Conservation (phyloP, 1,140 invertebrate genomes). For the Riptortus pedestris region DNA sequence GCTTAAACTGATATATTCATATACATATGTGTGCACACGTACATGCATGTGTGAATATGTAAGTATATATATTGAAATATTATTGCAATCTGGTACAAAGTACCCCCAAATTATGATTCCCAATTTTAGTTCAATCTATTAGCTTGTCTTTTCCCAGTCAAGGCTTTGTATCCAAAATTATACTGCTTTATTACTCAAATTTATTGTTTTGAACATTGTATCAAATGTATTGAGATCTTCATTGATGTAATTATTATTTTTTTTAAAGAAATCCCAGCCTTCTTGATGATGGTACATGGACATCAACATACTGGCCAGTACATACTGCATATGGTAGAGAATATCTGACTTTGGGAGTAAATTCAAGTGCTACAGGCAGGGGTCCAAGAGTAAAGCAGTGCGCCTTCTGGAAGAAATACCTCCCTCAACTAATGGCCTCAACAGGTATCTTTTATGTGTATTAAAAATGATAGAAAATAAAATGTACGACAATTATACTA, state of each 20-base stretch:
- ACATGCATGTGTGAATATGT: background rate
- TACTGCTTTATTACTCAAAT: too few species aligned
- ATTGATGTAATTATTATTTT: too few species aligned
- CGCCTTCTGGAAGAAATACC: conserved; percentile 91
- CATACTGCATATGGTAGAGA: conserved; percentile 73
- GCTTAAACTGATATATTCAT: too few species aligned
- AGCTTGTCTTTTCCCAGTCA: too few species aligned
- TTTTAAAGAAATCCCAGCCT: conserved; percentile 52
- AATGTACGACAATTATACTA: too few species aligned
- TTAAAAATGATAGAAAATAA: too few species aligned
- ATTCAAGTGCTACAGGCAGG: conserved; percentile 60
- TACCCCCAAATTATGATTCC: background rate
- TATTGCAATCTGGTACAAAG: background rate
- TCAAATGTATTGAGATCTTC: too few species aligned
- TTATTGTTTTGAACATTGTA: too few species aligned
- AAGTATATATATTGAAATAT: background rate
- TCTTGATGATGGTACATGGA: conserved; percentile 49
- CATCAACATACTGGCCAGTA: conserved; percentile 65
- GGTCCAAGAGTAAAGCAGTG: conserved; percentile 83
- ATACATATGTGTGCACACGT: background rate
- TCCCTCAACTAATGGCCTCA: conserved; percentile 72
- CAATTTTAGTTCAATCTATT: too few species aligned
- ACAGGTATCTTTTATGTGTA: too few species aligned
- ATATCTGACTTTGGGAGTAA: conserved; percentile 72
- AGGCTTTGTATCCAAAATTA: too few species aligned